Conservation (phyloP, 2,797 vertebrate species). For the Acanthurus lineatus region DNA sequence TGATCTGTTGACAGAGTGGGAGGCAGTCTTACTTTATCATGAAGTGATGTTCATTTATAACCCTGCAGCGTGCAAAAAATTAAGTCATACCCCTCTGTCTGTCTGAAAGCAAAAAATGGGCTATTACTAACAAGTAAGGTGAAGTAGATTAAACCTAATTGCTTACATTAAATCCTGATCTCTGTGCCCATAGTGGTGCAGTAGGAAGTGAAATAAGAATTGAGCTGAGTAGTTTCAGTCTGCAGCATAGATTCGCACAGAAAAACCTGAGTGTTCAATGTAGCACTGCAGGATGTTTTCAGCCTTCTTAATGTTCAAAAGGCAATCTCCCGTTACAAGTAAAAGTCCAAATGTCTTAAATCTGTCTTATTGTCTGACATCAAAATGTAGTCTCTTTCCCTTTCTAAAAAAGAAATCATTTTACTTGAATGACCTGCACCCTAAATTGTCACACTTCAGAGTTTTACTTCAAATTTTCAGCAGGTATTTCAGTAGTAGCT, state of each 20-base stretch:
- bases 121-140: neutral
- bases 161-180: neutral
- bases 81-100: neutral
- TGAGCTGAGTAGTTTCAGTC: neutral
- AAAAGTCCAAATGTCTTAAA: too few species aligned
- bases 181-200: neutral
- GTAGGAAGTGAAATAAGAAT: neutral
- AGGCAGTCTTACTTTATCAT: neutral
- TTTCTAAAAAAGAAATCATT: too few species aligned
- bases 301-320: too few species aligned
- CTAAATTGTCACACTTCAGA: too few species aligned
- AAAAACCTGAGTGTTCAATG: too few species aligned
- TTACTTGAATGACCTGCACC: too few species aligned
- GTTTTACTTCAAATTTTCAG: too few species aligned
- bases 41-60: neutral
- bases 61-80: neutral
- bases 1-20: slow-evolving; percentile 1
- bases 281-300: too few species aligned
- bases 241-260: neutral
- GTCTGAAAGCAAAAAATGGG: neutral
- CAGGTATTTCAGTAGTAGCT: too few species aligned
- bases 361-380: too few species aligned
- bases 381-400: too few species aligned
- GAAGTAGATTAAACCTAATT: neutral
- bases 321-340: too few species aligned